Percentiles rank a stretch among this genome's conserved stretches.
These are phyloP conservation scores for Corythaeola cristata DNA, from an alignment of 2,113 vertebrate species.

Conservation along the genomic window DNA sequence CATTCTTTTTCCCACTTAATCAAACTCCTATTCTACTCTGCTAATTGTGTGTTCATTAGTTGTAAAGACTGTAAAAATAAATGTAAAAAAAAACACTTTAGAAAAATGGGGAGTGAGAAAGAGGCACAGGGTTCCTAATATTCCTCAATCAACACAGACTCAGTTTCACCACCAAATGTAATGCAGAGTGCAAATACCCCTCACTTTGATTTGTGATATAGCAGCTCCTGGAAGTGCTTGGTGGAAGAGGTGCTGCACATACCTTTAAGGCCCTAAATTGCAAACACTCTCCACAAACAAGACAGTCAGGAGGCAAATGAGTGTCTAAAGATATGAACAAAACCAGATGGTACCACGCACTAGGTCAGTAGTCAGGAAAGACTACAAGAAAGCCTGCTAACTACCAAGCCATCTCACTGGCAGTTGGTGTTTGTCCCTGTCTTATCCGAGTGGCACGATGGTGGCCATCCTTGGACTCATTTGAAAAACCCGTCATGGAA, in stretches of 20 bases:
- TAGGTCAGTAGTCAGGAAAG: background rate
- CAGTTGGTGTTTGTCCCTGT: background rate
- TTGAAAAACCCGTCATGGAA: background rate
- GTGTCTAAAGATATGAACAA: background rate
- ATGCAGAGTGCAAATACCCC: background rate
- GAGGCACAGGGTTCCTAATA: background rate
- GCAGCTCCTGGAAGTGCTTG: background rate
- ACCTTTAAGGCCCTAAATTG: background rate
- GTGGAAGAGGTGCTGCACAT: background rate
- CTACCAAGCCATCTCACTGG: background rate
- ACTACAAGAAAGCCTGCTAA: background rate
- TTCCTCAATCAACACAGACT: background rate
- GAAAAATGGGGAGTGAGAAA: background rate
- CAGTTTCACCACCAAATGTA: background rate
- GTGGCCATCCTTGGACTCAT: background rate
- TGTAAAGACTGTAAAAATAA: background rate
- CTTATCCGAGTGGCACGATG: fast-evolving
- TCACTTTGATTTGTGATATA: background rate
- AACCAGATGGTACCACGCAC: background rate
- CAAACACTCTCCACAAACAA: background rate
- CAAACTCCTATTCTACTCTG: background rate
- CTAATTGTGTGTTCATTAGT: background rate
- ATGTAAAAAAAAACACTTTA: background rate
- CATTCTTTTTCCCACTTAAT: background rate
- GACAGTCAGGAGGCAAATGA: background rate